Percentiles rank a stretch among this genome's conserved stretches.
These are phyloP conservation scores for Julus scanicus DNA, from an alignment of 2,888 invertebrate species.

Conservation along the genomic window DNA sequence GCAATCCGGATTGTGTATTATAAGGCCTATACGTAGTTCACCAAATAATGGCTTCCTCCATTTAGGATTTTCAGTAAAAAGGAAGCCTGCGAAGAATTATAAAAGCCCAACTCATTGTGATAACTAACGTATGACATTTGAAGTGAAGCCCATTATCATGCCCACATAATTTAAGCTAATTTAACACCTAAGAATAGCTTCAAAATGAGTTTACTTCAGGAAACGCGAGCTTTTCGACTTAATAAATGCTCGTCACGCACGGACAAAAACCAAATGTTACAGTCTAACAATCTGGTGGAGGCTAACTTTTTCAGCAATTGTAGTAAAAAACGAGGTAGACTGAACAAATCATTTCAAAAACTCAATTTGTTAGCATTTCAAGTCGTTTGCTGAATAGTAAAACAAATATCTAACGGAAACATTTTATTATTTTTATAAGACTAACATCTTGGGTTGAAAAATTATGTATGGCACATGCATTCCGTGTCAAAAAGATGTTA, in stretches of 20 bases:
- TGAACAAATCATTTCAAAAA: neutral
- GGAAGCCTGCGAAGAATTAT: conserved; percentile 33
- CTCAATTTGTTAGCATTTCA: neutral
- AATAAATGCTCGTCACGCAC: conserved; percentile 2
- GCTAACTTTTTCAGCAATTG: neutral
- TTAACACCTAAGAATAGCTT: conserved; percentile 23
- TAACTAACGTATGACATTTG: conserved; percentile 33
- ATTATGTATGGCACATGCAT: too few relatives aligned
- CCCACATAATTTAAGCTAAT: conserved; percentile 33
- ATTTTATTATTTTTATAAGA: too few relatives aligned
- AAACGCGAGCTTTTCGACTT: neutral
- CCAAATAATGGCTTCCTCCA: conserved; percentile 27
- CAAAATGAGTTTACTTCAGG: neutral
- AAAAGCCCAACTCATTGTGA: conserved; percentile 33
- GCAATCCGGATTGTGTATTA: neutral
- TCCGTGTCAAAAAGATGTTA: too few relatives aligned
- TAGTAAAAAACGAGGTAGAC: neutral
- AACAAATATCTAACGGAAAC: too few relatives aligned
- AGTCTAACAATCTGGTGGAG: neutral
- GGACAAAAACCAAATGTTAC: neutral
- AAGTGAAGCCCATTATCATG: conserved; percentile 32
- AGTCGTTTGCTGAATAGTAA: too few relatives aligned
- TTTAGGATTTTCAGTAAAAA: conserved; percentile 25
- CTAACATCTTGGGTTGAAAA: too few relatives aligned
- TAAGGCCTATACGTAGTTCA: neutral